These are phyloP conservation scores for Apamea monoglypha DNA, from an alignment of 2,888 invertebrate genomes.

Conservation along the genomic window DNA sequence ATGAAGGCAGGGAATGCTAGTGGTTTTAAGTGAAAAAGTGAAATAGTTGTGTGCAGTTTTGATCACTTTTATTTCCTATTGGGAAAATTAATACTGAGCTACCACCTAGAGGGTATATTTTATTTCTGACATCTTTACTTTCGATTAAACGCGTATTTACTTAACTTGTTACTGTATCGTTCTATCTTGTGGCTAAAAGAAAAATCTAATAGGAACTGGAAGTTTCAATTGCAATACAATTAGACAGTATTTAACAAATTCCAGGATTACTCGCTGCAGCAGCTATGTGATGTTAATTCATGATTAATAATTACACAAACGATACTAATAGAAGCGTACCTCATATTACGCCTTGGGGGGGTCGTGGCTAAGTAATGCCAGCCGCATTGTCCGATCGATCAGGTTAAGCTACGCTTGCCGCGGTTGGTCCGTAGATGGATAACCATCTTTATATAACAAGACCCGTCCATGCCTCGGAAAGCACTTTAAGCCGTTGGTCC, in stretches of 20 bases:
- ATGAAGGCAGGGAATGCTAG: neutral
- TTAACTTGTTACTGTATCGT: neutral
- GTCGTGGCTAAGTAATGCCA: too few species aligned
- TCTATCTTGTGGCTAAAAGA: neutral
- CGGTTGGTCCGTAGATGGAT: too few species aligned
- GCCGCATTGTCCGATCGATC: too few species aligned
- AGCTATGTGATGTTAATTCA: neutral
- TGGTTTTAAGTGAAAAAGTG: conserved; percentile 7
- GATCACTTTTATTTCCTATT: neutral
- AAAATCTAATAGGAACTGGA: neutral
- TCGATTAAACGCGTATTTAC: neutral
- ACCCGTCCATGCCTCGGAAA: too few species aligned
- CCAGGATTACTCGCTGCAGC: neutral
- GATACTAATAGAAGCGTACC: neutral
- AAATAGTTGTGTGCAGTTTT: neutral
- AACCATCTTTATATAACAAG: too few species aligned
- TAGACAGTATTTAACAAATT: neutral
- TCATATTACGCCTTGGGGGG: neutral
- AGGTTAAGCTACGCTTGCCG: too few species aligned
- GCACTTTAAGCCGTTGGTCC: too few species aligned
- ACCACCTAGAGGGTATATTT: neutral
- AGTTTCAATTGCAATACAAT: neutral
- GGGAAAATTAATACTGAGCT: neutral
- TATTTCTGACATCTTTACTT: neutral
- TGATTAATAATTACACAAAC: neutral